These are phyloP conservation scores for Platorchestia sp. DNA, from an alignment of 1,140 invertebrate genomes.

Conservation along the genomic window DNA sequence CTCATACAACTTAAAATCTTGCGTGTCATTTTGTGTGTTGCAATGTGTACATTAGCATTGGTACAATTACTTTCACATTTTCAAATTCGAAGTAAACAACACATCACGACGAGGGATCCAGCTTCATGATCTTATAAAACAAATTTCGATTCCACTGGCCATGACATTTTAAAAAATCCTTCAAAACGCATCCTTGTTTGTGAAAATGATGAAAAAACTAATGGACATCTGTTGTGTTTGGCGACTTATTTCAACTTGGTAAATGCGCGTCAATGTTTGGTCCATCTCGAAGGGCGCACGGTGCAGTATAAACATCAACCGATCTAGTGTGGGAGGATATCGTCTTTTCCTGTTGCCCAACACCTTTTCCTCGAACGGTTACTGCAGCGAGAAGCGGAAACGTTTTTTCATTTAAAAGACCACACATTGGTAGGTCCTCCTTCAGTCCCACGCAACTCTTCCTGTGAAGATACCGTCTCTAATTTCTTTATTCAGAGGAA, in stretches of 20 bases:
- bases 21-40: no score
- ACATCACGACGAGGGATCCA: no score
- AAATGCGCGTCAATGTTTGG: not conserved
- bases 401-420: constrained; percentile 39
- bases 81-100: no score
- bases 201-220: no score
- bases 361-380: constrained; percentile 39
- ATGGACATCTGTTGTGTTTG: no score
- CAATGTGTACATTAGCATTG: no score
- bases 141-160: no score
- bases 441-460: not conserved
- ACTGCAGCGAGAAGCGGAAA: constrained; percentile 17
- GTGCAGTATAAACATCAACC: not conserved
- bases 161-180: no score
- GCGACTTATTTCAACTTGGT: not conserved
- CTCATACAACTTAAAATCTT: no score
- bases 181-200: no score
- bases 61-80: no score
- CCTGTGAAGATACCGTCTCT: not conserved
- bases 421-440: not conserved
- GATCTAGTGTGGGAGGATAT: constrained; percentile 31
- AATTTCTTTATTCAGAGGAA: not conserved
- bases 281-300: not conserved
- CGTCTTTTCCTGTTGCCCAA: constrained; percentile 41
- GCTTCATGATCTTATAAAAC: no score